Base-by-base conservation (phyloP, 2,888 invertebrate genomes). In the Thyatira batis region DNA sequence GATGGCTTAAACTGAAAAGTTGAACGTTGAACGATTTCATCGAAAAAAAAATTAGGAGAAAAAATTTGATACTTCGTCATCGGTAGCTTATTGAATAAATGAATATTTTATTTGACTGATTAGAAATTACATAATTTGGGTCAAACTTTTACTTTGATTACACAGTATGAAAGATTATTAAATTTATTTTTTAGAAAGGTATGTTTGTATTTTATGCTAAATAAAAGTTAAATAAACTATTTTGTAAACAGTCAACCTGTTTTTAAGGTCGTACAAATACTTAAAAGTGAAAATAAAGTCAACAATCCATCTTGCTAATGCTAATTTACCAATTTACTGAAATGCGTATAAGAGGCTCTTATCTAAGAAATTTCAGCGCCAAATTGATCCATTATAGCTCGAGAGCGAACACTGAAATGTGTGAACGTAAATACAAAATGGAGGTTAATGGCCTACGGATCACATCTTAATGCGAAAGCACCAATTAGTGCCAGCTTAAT, bases 361-460 rank as follows among this genome's bases (percentile, higher is more conserved):
- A 20, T 20, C 27, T 27, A 20, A 27, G 20, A 28, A 27, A 27
- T 10, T 45, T 27, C 20, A 27, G 20, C 27, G 48, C 48, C 2
- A 48, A 48, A 27, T 48, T 27, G 27, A 27, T 17, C 48, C 27
- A 67, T 54, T 45, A 58, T 51, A 61, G 65, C 61, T 64, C 60
- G 61, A 65, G 51, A 50, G 66, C 67, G 55, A 48, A 56, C 48
- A 57, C 39, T 39, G 17, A 39, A 51, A 58, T 49, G 66, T 57
- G 63, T 68, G 63, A 71, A 68, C 57, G 62, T 61, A 73, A 74
- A 73, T 71, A 68, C 61, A 58, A 72, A 76, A 74, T 73, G 60
- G 62, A 66, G 73, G 73, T 69, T 76, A 80, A 76, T 72, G 78
- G 64, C 68, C 67, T 65, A 62, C 63, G 69, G 67, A 73, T 73